Evolutionary conservation across 2,113 vertebrate species (phyloP).

Genomic region (Dicrurus megarhynchus): DNA sequence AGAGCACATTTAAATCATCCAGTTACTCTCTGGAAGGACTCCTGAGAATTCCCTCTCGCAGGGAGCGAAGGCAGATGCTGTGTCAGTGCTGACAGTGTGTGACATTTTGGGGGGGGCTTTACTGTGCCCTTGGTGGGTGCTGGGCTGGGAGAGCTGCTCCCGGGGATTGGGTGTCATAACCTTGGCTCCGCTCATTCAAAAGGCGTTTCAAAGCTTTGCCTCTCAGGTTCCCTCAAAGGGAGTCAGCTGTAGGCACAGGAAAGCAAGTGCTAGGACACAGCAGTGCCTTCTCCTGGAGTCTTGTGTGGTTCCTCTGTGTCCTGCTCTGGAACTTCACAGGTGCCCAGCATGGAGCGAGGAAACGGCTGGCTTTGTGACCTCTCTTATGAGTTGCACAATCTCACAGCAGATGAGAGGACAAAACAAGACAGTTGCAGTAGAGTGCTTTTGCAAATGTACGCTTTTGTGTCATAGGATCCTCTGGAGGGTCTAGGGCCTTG

Average conservation of each 20-base stretch:
- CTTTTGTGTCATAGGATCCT: not conserved
- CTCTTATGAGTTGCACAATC: not conserved
- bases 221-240: not conserved
- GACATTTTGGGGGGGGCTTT: not conserved
- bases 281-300: not conserved
- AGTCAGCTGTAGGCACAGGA: not conserved
- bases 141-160: not conserved
- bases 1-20: not conserved
- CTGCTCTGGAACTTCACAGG: not conserved
- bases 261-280: not conserved
- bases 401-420: not conserved
- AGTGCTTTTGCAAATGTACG: not conserved
- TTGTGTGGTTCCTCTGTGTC: not conserved
- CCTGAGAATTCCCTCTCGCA: fast-evolving
- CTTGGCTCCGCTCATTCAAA: not conserved
- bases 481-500: not conserved
- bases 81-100: not conserved
- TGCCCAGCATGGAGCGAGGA: not conserved
- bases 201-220: not conserved
- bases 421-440: not conserved
- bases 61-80: not conserved
- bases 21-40: not conserved
- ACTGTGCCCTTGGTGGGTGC: not conserved
- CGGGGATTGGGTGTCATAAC: not conserved
- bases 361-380: not conserved